Conservation (phyloP, 2,888 invertebrate species). For the Ecliptopera silaceata region DNA sequence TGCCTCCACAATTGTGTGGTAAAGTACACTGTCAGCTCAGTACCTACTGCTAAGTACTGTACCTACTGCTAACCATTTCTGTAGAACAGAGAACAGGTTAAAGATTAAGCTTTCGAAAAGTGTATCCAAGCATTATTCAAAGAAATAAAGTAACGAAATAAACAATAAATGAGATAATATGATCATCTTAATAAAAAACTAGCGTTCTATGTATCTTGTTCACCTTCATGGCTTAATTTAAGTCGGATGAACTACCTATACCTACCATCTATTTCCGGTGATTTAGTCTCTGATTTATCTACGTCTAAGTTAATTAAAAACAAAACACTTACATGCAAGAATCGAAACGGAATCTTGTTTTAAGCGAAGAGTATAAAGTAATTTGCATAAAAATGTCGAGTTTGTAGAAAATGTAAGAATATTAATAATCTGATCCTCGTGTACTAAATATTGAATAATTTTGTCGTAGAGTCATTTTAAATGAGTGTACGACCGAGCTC, state of each 20-base stretch:
- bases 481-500: background rate
- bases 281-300: slow-evolving; percentile 31
- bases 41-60: too few species aligned
- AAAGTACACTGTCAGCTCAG: too few species aligned
- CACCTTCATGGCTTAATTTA: slow-evolving; percentile 38
- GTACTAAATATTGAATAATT: background rate
- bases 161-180: too few species aligned
- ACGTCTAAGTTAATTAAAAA: too few species aligned
- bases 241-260: background rate
- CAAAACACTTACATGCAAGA: slow-evolving; percentile 13
- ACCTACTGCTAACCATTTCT: too few species aligned
- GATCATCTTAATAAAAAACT: background rate
- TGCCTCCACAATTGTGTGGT: background rate
- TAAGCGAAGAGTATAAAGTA: slow-evolving; percentile 3
- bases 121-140: too few species aligned
- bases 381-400: background rate
- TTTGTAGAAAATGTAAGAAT: background rate
- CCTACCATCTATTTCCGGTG: slow-evolving; percentile 39
- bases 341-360: slow-evolving; percentile 17
- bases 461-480: background rate
- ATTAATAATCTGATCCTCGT: background rate
- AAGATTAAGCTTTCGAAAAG: too few species aligned
- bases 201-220: slow-evolving; percentile 30
- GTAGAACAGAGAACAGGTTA: too few species aligned
- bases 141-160: too few species aligned